Percentiles rank a stretch among this genome's conserved stretches.
phyloP scores from a whole-genome alignment of 2,113 vertebrate species.

The Epinephelus fuscoguttatus region DNA sequence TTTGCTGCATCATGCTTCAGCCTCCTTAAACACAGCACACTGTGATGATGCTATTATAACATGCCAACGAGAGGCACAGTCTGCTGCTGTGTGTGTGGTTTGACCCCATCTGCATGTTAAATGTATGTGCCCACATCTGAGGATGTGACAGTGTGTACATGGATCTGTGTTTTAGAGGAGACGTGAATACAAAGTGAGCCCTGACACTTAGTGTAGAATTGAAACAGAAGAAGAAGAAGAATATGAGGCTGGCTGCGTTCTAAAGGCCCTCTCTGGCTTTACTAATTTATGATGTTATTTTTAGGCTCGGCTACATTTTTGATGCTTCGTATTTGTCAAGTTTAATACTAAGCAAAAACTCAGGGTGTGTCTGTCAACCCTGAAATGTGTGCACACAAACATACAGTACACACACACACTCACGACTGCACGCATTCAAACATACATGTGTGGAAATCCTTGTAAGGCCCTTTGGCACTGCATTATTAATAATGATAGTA shows the following conservation, averaged over 20 bases:
- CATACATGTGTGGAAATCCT: background rate
- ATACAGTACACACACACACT: background rate
- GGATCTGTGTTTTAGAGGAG: constrained; percentile 4
- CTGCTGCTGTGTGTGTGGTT: background rate
- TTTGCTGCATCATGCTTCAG: constrained; percentile 75
- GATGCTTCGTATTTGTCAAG: constrained; percentile 77
- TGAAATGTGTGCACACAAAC: constrained; percentile 3
- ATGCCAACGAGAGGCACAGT: constrained; percentile 3
- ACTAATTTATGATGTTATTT: constrained; percentile 82
- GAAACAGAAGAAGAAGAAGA: constrained; percentile 56
- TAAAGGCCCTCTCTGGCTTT: constrained; percentile 54
- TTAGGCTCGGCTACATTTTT: constrained; percentile 78
- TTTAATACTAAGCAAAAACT: constrained; percentile 69
- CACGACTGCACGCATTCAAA: background rate
- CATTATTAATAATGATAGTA: background rate
- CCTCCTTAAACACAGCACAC: background rate
- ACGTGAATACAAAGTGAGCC: constrained; percentile 14
- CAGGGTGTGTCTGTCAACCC: constrained; percentile 59
- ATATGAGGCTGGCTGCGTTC: constrained; percentile 45
- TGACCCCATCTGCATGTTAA: background rate
- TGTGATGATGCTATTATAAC: constrained; percentile 12
- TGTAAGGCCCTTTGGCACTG: background rate
- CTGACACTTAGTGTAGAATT: constrained; percentile 15
- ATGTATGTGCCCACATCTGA: background rate
- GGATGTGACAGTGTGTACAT: background rate